Percentiles rank a stretch among this genome's conserved stretches.
phyloP scores from a whole-genome alignment of 2,113 vertebrate genomes.

The Microcebus ravelobensis region DNA sequence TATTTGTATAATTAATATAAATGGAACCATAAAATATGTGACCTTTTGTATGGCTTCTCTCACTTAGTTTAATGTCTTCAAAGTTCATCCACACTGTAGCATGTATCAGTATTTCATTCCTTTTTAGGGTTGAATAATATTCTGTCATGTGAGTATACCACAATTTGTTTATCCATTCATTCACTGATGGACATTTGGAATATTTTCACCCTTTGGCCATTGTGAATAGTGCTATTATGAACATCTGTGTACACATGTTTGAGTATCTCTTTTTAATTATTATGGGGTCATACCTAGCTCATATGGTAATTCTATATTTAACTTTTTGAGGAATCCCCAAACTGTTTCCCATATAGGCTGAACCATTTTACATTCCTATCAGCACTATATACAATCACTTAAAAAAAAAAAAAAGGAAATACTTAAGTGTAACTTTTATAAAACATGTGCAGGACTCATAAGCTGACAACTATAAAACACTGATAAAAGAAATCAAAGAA shows the following conservation, averaged over 20 bases:
- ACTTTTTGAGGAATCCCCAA: background rate
- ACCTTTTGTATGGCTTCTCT: background rate
- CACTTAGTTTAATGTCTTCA: background rate
- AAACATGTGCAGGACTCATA: background rate
- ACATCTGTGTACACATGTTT: background rate
- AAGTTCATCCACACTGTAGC: background rate
- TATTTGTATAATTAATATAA: background rate
- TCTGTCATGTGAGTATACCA: background rate
- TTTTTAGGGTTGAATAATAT: background rate
- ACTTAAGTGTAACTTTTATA: background rate
- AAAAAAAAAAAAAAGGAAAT: background rate
- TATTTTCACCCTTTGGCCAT: background rate
- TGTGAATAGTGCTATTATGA: background rate
- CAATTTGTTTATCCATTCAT: background rate
- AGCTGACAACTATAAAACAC: background rate
- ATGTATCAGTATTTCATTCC: background rate
- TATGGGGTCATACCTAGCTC: background rate
- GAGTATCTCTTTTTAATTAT: background rate
- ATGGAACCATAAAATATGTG: background rate
- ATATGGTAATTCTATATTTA: slow-evolving; percentile 8
- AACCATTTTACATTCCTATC: background rate
- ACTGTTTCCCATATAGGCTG: background rate
- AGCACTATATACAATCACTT: background rate
- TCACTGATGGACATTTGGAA: background rate
- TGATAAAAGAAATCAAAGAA: background rate